Evolutionary conservation across 2,888 invertebrate species (phyloP), one percentile per base, ranked within the genome.

Genomic region (Tridacna gigas): DNA sequence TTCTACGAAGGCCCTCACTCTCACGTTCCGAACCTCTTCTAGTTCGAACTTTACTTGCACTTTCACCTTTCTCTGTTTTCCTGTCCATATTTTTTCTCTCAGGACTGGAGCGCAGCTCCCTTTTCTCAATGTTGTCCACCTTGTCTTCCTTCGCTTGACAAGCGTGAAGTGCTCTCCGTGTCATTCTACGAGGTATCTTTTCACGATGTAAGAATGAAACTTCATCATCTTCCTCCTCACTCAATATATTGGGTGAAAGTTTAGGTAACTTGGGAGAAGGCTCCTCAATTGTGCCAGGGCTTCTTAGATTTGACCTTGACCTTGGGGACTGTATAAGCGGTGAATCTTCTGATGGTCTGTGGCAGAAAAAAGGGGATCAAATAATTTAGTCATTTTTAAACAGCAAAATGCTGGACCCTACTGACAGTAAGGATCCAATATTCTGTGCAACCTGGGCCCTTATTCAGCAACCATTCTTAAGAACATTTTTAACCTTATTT

Each of bases 201-300:
- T 67, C 67, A 25, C 51, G 89, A 2, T 74, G 63, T n/a, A 88
- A 88, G 0, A 84, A 82, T 5, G 66, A 79, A 12, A 45, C 69
- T n/a, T 63, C 45, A 37, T 82, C 76, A 13, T 83, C 84, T 22
- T 78, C 87, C 22, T 88, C 87, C 25, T 86, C 78, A 71, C 82
- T 83, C 11, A 86, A 69, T n/a, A 87, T 74, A 74, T 89, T 89
- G 18, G 91, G 91, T 15, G 90, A 91, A 26, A 91, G 82, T 74
- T 88, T 89, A 0, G 91, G 91, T 69, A 91, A 77, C 78, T 90
- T 91, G 28, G 90, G 90, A 15, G 90, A 89, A 3, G 89, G 84
- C 61, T 91, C 91, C 45, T 88, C 91, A 37, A 81, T 69, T 13
- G 74, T 60, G 7, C 63, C 26, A 12, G 76, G 60, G 5, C 56